Evolutionary conservation across 2,888 invertebrate genomes (phyloP), one percentile per base, ranked within the genome.

Genomic region (Hirtodrosophila confusa): DNA sequence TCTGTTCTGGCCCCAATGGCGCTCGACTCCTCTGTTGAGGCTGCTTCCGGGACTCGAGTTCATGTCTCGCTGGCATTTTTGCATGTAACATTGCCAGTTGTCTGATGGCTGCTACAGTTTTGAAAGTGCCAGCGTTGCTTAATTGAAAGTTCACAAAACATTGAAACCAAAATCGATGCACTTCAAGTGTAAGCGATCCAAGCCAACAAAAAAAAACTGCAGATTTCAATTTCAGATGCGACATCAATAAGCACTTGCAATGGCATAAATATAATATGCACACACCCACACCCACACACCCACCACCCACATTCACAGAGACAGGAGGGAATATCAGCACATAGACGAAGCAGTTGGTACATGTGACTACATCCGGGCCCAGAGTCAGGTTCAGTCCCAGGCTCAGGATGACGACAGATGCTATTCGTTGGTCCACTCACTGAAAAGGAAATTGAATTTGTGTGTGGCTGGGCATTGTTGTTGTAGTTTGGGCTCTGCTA

Each of bases 151-250:
- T 64, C 40, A 51, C 39, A 79, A 69, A 69, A 67, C 64, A 66
- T 65, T 49, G 43, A 50, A 63, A 58, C 43, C 12, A 37, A 53
- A 80, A 74, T 50, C 66, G 60, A 65, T 56, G 44, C 44, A 73
- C 33, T 75, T 82, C 71, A 62, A 50, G 60, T 67, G 68, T 71
- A 62, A 69, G 40, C 31, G 55, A 54, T 61, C 44, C 60, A 31
- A 44, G 39, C 37, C 27, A 47, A 51, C 55, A 58, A 47, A 29
- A 29, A 37, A 29, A 58, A 49, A 47, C 53, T 68, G 17, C 66
- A 80, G 82, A 83, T 83, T 83, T 80, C 88, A 88, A 83, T 83
- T 83, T 86, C 85, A 88, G 88, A 83, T 83, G 85, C 88, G 70
- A 84, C 88, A 88, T 86, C 87, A 82, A 82, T 86, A 88, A 86